phyloP scores from a whole-genome alignment of 2,797 vertebrate genomes.

The Discoglossus pictus region DNA sequence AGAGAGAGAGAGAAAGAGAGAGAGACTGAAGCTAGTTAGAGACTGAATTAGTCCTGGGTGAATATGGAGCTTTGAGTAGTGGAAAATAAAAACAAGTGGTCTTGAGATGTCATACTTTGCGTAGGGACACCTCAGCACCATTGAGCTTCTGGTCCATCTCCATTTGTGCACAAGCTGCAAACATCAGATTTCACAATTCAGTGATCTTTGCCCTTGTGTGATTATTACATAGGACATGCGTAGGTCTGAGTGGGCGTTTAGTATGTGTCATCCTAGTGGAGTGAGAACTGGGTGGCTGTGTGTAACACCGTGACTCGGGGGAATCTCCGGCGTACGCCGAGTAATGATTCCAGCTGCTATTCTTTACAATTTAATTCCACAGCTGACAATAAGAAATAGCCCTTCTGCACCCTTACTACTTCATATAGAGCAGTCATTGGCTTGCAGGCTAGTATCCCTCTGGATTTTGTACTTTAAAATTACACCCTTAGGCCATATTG shows the following conservation, averaged over 20 bases:
- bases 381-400: slow-evolving; percentile 1
- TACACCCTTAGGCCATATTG: too few species aligned
- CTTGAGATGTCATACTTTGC: too few species aligned
- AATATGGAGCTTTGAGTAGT: too few species aligned
- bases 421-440: neutral
- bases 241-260: slow-evolving; percentile 26
- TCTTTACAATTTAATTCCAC: slow-evolving; percentile 27
- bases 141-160: neutral
- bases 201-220: slow-evolving; percentile 12
- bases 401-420: slow-evolving; percentile 5
- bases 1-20: too few species aligned
- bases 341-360: slow-evolving; percentile 38
- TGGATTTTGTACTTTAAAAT: neutral
- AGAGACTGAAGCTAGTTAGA: too few species aligned
- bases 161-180: neutral
- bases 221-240: neutral
- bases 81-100: too few species aligned
- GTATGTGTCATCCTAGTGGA: slow-evolving; percentile 19
- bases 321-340: slow-evolving; percentile 23
- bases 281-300: slow-evolving; percentile 6
- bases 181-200: slow-evolving; percentile 3
- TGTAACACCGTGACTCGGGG: slow-evolving; percentile 14
- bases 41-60: too few species aligned
- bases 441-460: neutral
- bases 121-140: too few species aligned